Conservation (phyloP, 2,797 vertebrate genomes). For the Malacoraja senta region DNA sequence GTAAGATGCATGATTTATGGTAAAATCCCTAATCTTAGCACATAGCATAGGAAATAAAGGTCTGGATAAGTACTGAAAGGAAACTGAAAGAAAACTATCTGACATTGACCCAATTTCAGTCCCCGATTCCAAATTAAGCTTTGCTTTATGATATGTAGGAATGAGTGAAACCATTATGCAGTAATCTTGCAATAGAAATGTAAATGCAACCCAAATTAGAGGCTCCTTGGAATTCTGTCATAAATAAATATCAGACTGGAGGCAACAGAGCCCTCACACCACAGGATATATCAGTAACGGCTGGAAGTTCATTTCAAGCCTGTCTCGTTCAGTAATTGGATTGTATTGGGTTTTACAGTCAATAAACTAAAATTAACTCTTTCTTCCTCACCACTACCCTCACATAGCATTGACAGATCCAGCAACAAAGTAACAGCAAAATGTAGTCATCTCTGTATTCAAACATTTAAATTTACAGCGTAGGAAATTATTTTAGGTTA, state of each 20-base stretch:
- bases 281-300: not conserved
- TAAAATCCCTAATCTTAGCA: not conserved
- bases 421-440: not conserved
- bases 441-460: not conserved
- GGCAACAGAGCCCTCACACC: not conserved
- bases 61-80: not conserved
- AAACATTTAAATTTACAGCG: conserved; percentile 1
- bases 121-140: not conserved
- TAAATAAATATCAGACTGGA: not conserved
- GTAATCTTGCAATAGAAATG: not conserved
- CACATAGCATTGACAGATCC: not conserved
- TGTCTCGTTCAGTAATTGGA: not conserved
- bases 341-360: not conserved
- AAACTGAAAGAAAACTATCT: not conserved
- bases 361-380: not conserved
- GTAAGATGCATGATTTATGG: not conserved
- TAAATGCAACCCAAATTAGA: not conserved
- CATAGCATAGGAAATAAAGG: not conserved
- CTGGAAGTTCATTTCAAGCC: not conserved
- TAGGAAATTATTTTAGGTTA: not conserved
- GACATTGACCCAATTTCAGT: not conserved
- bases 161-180: not conserved
- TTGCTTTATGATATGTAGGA: not conserved
- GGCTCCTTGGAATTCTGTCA: not conserved
- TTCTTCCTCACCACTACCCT: not conserved